Percentiles rank a stretch among this genome's conserved stretches.
These are phyloP conservation scores for Lithosia quadra DNA, from an alignment of 2,888 invertebrate species.

Conservation along the genomic window DNA sequence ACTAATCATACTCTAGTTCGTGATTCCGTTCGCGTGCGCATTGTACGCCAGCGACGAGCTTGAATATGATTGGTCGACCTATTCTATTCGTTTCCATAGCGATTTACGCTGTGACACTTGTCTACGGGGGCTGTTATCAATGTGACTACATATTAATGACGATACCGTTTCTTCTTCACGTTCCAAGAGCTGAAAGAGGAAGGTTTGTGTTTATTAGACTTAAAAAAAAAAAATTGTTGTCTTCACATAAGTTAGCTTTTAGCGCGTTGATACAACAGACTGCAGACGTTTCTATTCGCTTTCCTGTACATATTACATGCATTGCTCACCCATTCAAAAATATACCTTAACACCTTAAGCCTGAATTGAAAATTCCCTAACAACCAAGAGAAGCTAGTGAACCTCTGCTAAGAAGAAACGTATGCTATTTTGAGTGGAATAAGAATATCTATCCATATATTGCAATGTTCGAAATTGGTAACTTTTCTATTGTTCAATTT, in stretches of 20 bases:
- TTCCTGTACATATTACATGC: slow-evolving; percentile 55
- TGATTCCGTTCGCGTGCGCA: too few relatives aligned
- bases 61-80: too few relatives aligned
- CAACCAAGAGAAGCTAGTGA: slow-evolving; percentile 55
- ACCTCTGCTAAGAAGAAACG: slow-evolving; percentile 82
- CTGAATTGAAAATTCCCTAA: slow-evolving; percentile 40
- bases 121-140: too few relatives aligned
- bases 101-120: too few relatives aligned
- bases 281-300: slow-evolving; percentile 61
- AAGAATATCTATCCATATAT: slow-evolving; percentile 83
- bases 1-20: too few relatives aligned
- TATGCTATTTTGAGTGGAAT: slow-evolving; percentile 85
- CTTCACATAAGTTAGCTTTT: slow-evolving; percentile 52
- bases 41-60: too few relatives aligned
- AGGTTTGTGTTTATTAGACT: too few relatives aligned
- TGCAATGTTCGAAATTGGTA: slow-evolving; percentile 73
- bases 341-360: slow-evolving; percentile 22
- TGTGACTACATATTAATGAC: too few relatives aligned
- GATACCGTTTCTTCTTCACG: too few relatives aligned
- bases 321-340: slow-evolving; percentile 29
- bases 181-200: too few relatives aligned
- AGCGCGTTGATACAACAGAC: slow-evolving; percentile 66
- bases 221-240: slow-evolving; percentile 18
- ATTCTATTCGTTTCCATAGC: too few relatives aligned
- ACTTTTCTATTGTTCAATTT: slow-evolving; percentile 34